phyloP scores from a whole-genome alignment of 2,888 invertebrate genomes.

The Nemurella pictetii region DNA sequence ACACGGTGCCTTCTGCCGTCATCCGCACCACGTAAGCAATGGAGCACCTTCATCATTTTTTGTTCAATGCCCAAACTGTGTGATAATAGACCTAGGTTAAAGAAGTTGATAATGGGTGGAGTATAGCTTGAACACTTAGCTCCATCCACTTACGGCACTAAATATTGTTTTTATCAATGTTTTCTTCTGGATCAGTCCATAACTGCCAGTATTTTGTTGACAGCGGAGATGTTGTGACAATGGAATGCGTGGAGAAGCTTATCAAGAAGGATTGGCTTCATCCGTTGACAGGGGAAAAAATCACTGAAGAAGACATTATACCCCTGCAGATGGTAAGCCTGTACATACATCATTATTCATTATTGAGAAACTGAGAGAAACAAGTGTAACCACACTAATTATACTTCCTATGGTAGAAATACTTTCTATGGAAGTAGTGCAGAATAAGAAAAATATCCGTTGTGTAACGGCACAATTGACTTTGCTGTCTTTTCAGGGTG shows the following conservation, averaged over 20 bases:
- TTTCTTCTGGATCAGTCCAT: not conserved
- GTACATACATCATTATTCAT: not conserved
- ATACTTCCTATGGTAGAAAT: not conserved
- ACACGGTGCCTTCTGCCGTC: conserved; percentile 92
- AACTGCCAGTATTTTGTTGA: too few species aligned
- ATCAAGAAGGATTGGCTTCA: conserved; percentile 97
- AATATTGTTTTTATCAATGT: not conserved
- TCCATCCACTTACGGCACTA: not conserved
- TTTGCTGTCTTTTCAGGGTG: conserved; percentile 67
- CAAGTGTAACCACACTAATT: too few species aligned
- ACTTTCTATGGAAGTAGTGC: not conserved
- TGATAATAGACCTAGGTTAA: too few species aligned
- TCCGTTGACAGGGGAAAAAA: conserved; percentile 82
- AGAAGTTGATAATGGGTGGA: too few species aligned
- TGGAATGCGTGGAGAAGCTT: conserved; percentile 95
- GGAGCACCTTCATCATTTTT: not conserved
- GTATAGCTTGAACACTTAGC: too few species aligned
- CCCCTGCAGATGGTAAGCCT: conserved; percentile 75
- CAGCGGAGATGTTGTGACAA: conserved; percentile 92
- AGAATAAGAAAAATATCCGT: too few species aligned
- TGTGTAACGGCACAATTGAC: not conserved
- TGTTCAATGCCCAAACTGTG: too few species aligned
- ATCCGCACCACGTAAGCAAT: conserved; percentile 78
- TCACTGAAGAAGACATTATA: conserved; percentile 91
- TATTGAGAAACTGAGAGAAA: not conserved